These are phyloP conservation scores for Panagrolaimus sp. DNA, from an alignment of 1,140 invertebrate species.

Conservation along the genomic window DNA sequence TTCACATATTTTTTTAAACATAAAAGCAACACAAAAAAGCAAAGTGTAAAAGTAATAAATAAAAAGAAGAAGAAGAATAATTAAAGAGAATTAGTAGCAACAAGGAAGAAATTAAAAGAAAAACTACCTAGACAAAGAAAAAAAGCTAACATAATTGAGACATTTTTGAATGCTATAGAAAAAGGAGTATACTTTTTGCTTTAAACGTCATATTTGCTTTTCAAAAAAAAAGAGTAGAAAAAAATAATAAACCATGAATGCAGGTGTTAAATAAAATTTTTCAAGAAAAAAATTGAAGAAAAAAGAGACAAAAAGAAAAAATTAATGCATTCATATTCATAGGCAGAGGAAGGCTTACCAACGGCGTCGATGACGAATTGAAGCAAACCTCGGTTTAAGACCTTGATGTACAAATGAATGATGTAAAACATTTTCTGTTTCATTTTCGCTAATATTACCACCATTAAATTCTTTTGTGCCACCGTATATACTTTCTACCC, in stretches of 20 bases:
- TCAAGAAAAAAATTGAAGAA: slow-evolving; percentile 5
- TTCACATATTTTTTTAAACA: too few species aligned
- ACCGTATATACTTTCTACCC: slow-evolving; percentile 9
- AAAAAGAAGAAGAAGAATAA: too few species aligned
- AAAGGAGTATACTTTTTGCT: too few species aligned
- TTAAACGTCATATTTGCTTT: too few species aligned
- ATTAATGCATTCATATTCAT: neutral
- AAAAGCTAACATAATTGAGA: too few species aligned
- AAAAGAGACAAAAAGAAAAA: slow-evolving; percentile 3
- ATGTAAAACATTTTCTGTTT: neutral
- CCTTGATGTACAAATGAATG: neutral
- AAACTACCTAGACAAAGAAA: too few species aligned
- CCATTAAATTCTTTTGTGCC: neutral
- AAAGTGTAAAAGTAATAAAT: too few species aligned
- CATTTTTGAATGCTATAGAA: too few species aligned
- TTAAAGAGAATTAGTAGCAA: too few species aligned
- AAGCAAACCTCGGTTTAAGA: neutral
- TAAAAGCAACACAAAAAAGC: too few species aligned
- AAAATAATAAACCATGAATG: neutral
- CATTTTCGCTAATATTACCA: neutral
- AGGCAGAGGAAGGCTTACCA: neutral
- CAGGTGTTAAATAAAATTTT: neutral
- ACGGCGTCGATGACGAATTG: slow-evolving; percentile 8
- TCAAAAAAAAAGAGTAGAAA: too few species aligned
- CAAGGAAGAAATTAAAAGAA: too few species aligned